Evolutionary conservation across 2,113 vertebrate species (phyloP).

Genomic region (Chauna torquata): DNA sequence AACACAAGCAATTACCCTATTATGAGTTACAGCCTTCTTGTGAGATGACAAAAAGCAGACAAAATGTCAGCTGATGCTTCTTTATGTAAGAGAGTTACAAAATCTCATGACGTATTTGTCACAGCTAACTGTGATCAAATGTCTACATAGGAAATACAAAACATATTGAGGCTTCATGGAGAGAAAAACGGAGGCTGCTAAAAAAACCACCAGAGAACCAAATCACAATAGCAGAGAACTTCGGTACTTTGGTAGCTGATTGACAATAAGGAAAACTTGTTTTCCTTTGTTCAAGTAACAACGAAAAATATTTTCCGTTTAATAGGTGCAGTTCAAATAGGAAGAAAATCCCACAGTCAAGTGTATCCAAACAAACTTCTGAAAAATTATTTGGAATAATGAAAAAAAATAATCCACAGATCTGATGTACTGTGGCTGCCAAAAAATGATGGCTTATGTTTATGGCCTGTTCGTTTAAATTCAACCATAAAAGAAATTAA

Average conservation of each 20-base stretch:
- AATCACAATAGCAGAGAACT: background rate
- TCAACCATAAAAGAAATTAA: background rate
- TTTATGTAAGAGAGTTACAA: slow-evolving; percentile 43
- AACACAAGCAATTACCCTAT: background rate
- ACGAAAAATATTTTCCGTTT: background rate
- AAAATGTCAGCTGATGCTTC: background rate
- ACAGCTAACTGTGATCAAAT: background rate
- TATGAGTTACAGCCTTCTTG: background rate
- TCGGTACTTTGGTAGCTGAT: background rate
- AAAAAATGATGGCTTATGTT: background rate
- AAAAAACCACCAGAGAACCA: background rate
- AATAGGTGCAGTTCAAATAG: background rate
- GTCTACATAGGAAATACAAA: slow-evolving; percentile 5
- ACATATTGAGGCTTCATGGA: background rate
- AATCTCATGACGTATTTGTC: background rate
- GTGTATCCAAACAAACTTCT: background rate
- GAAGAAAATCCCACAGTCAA: background rate
- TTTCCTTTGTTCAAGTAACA: background rate
- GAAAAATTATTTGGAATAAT: background rate
- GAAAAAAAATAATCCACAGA: background rate
- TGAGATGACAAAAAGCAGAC: slow-evolving; percentile 23
- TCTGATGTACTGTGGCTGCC: background rate
- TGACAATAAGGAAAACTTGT: background rate
- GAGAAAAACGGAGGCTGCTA: background rate
- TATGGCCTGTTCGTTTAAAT: background rate